Evolutionary conservation across 2,113 vertebrate genomes (phyloP), one percentile per base, ranked within the genome.

Genomic region (Amblyornis subalaris): DNA sequence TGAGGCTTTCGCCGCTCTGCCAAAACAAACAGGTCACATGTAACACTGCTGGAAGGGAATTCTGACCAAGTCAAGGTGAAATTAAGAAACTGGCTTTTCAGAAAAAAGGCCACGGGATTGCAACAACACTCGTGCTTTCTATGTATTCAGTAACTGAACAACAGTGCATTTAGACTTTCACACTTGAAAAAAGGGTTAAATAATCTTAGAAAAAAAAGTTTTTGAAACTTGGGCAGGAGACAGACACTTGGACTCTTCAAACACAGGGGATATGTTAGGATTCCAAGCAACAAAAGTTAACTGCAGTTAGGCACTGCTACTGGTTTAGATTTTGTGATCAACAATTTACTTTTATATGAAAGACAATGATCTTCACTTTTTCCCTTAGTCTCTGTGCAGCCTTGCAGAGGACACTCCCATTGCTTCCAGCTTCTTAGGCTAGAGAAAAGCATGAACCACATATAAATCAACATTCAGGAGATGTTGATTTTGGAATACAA

Each of bases 1-100:
- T 94, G 51, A 91, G 95, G 85, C 91, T 97, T 94, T 98, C 98
- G 66, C 95, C 96, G 31, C 93, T 97, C 99, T 99, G 98, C 97
- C 98, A 98, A 98, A 90, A 97, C 75, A 98, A 98, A 97, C 19
- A 96, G 67, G 61, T 94, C 45, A 94, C 14, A 93, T 87, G 86
- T 81, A 94, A 81, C 20, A 29, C n/a, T 42, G 51, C 58, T 81
- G 38, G 57, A 70, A 95, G 54, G 26, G 65, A 89, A 66, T 79
- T 79, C 36, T 73, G 33, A 84, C 33, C 35, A 58, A 89, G 64
- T 54, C 28, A 67, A 93, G 71, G 64, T 88, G 69, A 95, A 93
- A 73, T 74, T 76, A 50, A 93, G 65, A 74, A 89, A 88, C 20
- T 53, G 22, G 10, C 25, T 82, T 91, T 85, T 89, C 50, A 88